Evolutionary conservation across 2,113 vertebrate species (phyloP), one percentile per base, ranked within the genome.

Genomic region (Lophochroa leadbeateri): DNA sequence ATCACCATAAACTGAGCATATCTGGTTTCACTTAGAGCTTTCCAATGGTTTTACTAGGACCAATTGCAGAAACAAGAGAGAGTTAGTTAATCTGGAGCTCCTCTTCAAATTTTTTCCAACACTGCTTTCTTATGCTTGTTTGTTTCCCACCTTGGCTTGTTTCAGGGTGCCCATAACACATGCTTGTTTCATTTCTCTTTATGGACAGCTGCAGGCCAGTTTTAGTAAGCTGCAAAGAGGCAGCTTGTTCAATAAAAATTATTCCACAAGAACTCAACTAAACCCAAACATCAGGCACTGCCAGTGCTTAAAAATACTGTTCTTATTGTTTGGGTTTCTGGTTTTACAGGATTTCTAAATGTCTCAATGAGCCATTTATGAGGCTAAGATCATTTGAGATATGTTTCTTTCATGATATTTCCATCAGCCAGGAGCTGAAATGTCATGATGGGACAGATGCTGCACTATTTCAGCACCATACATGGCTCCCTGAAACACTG

Each of bases 321-420:
- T 79, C 39, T 75, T 79, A 80, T 61, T 90, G 70, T 82, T 89
- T 86, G 57, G 63, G 23, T 90, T 92, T 88, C 43, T 79, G 71
- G 50, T 41, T 88, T 88, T 89, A 63, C 20, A 77, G 58, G 37
- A 41, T 82, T 85, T 71, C 50, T 53, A 23, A 85, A 88, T 75
- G 63, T 47, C 28, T 87, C 87, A 88, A 61, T 72, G 90, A 96
- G 16, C n/a, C 67, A 44, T 90, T 96, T 91, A 82, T 83, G 72
- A 95, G 13, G 13, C 37, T 82, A 83, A 88, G 33, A 90, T 85
- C 19, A 70, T 74, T 91, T 82, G 47, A 94, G 58, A 43, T 2
- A 0, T 57, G 16, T 53, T 92, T 49, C 13, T 90, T 87, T 88
- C 53, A 29, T 33, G 13, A 31, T 37, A 20, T 86, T 94, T 75